Conservation (phyloP, 2,113 vertebrate species). For the Ictalurus punctatus region DNA sequence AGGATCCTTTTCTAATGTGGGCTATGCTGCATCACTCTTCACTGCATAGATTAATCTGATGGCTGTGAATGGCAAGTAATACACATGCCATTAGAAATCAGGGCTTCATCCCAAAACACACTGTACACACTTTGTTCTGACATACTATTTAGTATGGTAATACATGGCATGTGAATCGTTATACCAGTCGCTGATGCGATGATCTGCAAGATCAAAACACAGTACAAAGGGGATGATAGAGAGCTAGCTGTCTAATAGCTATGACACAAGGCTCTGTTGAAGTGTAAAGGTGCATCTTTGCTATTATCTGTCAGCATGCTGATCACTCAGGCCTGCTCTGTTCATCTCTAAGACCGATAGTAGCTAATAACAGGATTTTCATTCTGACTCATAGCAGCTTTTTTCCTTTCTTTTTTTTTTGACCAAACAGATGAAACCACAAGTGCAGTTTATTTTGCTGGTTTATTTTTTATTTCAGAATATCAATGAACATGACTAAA, state of each 20-base stretch:
- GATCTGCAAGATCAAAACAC: not conserved
- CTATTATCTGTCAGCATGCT: not conserved
- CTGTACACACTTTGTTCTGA: not conserved
- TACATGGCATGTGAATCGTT: not conserved
- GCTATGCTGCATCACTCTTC: too few relatives aligned
- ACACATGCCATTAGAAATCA: not conserved
- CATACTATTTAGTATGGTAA: not conserved
- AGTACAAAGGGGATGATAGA: not conserved
- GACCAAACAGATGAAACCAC: not conserved
- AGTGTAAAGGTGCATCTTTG: not conserved
- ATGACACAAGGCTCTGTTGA: not conserved
- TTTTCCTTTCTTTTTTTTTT: not conserved
- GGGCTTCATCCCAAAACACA: not conserved
- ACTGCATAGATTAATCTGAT: not conserved
- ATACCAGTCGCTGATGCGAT: not conserved
- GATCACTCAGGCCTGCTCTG: not conserved
- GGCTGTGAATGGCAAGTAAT: not conserved
- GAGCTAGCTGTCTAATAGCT: not conserved
- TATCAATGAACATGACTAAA: conserved; percentile 17
- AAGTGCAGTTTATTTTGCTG: not conserved
- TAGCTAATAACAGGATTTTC: not conserved
- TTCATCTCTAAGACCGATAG: not conserved
- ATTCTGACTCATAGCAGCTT: not conserved
- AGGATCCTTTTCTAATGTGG: not conserved
- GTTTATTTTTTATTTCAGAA: conserved; percentile 29